These are phyloP conservation scores for Dicentrarchus labrax DNA, from an alignment of 2,113 vertebrate genomes.

Conservation along the genomic window DNA sequence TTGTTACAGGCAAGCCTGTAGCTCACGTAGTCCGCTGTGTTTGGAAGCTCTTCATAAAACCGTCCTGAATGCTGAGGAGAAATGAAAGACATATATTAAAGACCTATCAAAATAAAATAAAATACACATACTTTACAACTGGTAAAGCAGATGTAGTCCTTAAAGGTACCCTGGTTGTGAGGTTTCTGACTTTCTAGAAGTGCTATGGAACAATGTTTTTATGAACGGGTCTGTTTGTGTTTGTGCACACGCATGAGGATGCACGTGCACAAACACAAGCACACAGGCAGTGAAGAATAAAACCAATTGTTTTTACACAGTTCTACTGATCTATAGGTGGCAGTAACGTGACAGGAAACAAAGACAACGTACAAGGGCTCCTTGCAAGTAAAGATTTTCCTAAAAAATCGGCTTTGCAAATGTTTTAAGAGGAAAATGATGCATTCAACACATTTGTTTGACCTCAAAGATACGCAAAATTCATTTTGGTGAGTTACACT, in stretches of 20 bases:
- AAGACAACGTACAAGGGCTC: background rate
- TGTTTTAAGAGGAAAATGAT: too few species aligned
- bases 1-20: conserved; percentile 86
- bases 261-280: too few species aligned
- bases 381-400: background rate
- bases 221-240: too few species aligned
- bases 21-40: conserved; percentile 89
- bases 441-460: too few species aligned
- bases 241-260: background rate
- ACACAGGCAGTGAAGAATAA: too few species aligned
- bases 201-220: too few species aligned
- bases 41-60: conserved; percentile 85
- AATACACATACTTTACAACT: background rate
- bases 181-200: too few species aligned
- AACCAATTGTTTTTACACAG: too few species aligned
- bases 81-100: conserved; percentile 23
- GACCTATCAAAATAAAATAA: background rate
- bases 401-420: too few species aligned
- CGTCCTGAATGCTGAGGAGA: conserved; percentile 85
- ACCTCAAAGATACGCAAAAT: too few species aligned
- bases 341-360: background rate
- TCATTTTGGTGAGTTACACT: too few species aligned
- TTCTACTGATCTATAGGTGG: background rate
- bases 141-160: background rate
- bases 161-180: background rate